Percentiles rank a stretch among this genome's conserved stretches.
Conservation (phyloP, 1,140 invertebrate genomes). For the Condylostylus longicornis region DNA sequence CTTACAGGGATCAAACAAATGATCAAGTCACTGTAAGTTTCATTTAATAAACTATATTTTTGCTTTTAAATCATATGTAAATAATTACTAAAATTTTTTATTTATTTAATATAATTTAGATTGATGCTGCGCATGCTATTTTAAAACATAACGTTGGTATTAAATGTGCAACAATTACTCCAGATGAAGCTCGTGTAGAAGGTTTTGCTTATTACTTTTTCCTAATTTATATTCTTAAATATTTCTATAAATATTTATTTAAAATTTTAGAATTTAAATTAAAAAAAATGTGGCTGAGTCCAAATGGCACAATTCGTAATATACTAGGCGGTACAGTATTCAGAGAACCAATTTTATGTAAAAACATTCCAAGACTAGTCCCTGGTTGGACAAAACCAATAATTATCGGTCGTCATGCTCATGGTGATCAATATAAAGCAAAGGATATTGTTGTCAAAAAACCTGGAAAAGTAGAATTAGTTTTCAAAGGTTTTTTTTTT, state of each 20-base stretch:
- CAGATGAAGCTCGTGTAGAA: constrained; percentile 76
- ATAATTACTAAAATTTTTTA: too few species aligned
- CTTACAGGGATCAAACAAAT: constrained; percentile 69
- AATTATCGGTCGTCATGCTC: constrained; percentile 76
- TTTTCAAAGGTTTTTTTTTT: constrained; percentile 4
- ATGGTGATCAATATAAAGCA: constrained; percentile 84
- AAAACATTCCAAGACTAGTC: constrained; percentile 73
- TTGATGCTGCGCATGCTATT: constrained; percentile 74
- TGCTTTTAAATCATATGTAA: too few species aligned
- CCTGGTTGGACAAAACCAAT: constrained; percentile 72
- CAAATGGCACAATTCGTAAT: constrained; percentile 83
- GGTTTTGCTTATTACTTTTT: constrained; percentile 41
- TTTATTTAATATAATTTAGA: too few species aligned
- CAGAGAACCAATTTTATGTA: constrained; percentile 76
- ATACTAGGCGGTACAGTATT: constrained; percentile 84
- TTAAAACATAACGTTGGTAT: constrained; percentile 82
- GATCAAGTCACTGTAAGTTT: constrained; percentile 86
- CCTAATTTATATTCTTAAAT: too few species aligned
- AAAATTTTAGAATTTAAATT: constrained; percentile 71
- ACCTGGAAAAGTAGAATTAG: constrained; percentile 44
- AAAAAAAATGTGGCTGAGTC: constrained; percentile 86
- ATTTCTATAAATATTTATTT: too few species aligned
- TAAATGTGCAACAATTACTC: constrained; percentile 84
- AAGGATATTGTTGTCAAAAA: constrained; percentile 60
- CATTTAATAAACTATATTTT: too few species aligned